Conservation (phyloP, 2,888 invertebrate genomes). For the Metalampra italica region DNA sequence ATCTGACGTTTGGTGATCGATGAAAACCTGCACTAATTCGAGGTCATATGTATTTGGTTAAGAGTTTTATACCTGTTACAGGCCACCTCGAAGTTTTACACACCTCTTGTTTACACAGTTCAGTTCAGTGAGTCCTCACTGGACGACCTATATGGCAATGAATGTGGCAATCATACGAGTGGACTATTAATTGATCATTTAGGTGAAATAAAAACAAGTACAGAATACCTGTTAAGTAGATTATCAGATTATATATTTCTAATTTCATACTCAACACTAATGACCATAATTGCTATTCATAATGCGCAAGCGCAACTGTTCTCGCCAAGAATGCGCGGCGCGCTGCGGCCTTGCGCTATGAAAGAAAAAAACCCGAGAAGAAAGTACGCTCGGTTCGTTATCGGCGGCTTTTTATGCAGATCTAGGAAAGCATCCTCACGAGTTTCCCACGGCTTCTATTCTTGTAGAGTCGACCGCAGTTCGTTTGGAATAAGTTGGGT, state of each 20-base stretch:
- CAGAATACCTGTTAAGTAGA: no score
- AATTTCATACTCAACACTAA: background rate
- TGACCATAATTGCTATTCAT: background rate
- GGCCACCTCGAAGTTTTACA: background rate
- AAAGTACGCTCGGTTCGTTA: slow-evolving; percentile 14
- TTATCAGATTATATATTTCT: no score
- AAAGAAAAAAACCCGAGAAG: slow-evolving; percentile 11
- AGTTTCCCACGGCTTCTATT: slow-evolving; percentile 43
- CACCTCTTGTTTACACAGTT: no score
- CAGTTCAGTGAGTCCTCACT: no score
- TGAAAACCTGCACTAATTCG: slow-evolving; percentile 25
- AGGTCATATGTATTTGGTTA: slow-evolving; percentile 17
- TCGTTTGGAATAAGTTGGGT: slow-evolving; percentile 2
- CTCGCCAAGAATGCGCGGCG: background rate
- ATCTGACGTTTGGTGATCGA: slow-evolving; percentile 42
- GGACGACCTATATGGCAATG: no score
- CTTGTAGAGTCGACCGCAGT: slow-evolving; percentile 16
- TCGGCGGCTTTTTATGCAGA: slow-evolving; percentile 12
- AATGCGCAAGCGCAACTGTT: slow-evolving; percentile 3
- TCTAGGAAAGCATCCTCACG: slow-evolving; percentile 29
- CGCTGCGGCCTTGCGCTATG: slow-evolving; percentile 9
- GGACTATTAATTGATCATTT: no score
- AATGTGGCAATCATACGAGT: no score
- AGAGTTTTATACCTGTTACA: background rate
- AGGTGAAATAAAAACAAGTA: no score